phyloP scores from a whole-genome alignment of 2,113 vertebrate genomes.

The Austrofundulus limnaeus region DNA sequence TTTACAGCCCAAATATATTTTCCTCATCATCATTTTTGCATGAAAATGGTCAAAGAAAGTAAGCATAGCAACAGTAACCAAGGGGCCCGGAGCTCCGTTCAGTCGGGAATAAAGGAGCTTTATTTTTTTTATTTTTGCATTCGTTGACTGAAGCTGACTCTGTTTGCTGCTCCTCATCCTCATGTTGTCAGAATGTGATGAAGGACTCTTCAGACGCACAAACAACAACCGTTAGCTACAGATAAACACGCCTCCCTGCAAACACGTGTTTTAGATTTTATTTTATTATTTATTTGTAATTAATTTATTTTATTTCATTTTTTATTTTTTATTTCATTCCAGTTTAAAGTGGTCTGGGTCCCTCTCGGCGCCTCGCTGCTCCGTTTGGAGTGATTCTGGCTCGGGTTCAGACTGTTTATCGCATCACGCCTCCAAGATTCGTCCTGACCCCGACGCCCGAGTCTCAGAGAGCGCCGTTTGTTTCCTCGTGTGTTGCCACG shows the following conservation, averaged over 20 bases:
- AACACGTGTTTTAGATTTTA: slow-evolving; percentile 14
- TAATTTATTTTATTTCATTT: slow-evolving; percentile 27
- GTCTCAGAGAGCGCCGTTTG: slow-evolving; percentile 69
- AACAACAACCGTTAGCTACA: slow-evolving; percentile 26
- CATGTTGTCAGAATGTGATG: slow-evolving; percentile 34
- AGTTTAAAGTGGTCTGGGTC: slow-evolving; percentile 58
- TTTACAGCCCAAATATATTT: not conserved
- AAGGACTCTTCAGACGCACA: slow-evolving; percentile 30
- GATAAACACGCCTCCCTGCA: slow-evolving; percentile 27
- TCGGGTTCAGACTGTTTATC: slow-evolving; percentile 71
- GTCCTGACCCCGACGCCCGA: slow-evolving; percentile 74
- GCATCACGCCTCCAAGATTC: slow-evolving; percentile 72
- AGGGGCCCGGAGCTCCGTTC: not conserved
- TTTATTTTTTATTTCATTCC: slow-evolving; percentile 59
- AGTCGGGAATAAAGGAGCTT: slow-evolving; percentile 1
- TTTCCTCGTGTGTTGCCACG: slow-evolving; percentile 78
- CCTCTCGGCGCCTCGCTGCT: slow-evolving; percentile 57
- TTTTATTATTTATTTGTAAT: slow-evolving; percentile 12
- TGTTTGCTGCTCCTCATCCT: slow-evolving; percentile 13
- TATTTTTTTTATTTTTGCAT: slow-evolving; percentile 11
- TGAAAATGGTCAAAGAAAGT: not conserved
- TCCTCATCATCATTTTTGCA: not conserved
- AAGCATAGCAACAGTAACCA: slow-evolving; percentile 12
- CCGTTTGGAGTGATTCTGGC: slow-evolving; percentile 72
- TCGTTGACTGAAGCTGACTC: not conserved